A percentile compares a stretch with the other conserved stretches of the same genome.
phyloP scores from a whole-genome alignment of 2,113 vertebrate species.

The Anthoscopus minutus region DNA sequence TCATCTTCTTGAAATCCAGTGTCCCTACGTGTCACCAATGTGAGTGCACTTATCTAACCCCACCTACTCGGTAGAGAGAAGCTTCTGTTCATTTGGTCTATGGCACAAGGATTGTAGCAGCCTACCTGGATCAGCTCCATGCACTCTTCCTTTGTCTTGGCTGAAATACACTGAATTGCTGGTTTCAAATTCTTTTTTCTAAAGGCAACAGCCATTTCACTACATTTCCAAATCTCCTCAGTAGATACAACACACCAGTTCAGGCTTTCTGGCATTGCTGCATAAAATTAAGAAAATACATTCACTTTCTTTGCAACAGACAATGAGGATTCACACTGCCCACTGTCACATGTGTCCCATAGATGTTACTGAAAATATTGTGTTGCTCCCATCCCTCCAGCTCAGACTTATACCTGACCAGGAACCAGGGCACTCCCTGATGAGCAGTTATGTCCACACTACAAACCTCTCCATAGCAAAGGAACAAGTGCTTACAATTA shows the following conservation, averaged over 20 bases:
- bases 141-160: conserved; percentile 77
- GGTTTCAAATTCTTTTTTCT: conserved; percentile 73
- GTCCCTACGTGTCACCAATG: background rate
- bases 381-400: background rate
- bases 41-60: background rate
- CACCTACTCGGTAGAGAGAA: background rate
- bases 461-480: background rate
- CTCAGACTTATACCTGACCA: background rate
- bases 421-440: background rate
- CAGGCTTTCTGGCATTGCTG: conserved; percentile 75
- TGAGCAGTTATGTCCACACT: background rate
- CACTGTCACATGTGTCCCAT: background rate
- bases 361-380: background rate
- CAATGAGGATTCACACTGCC: background rate
- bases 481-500: background rate
- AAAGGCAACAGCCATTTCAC: conserved; percentile 81
- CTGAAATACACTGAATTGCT: conserved; percentile 78
- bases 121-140: conserved; percentile 86
- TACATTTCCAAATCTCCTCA: conserved; percentile 86
- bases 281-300: background rate
- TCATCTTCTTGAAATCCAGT: background rate
- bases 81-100: background rate
- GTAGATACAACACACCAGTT: conserved; percentile 87
- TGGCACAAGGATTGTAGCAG: background rate
- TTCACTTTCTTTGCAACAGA: background rate